A percentile compares a stretch with the other conserved stretches of the same genome.
Evolutionary conservation across 1,140 invertebrate species (phyloP).

Genomic region (Prorops nasuta): DNA sequence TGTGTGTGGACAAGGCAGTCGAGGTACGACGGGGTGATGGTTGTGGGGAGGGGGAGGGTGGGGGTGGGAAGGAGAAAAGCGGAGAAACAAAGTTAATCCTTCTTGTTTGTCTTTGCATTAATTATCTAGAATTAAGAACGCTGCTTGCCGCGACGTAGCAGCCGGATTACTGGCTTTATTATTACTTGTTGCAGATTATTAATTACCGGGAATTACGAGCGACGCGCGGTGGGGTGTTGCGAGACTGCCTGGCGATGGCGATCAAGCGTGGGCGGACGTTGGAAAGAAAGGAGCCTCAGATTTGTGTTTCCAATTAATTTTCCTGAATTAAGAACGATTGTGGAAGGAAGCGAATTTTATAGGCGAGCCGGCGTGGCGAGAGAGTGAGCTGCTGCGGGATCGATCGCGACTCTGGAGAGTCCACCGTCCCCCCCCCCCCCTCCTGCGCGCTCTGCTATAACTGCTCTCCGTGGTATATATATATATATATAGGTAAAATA

Average conservation of each 20-base stretch:
- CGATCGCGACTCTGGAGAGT: no score
- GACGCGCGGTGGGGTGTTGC: neutral
- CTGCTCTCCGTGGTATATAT: no score
- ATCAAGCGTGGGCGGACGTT: slow-evolving; percentile 9
- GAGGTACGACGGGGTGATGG: no score
- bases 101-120: slow-evolving; percentile 58
- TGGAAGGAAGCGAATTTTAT: no score
- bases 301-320: slow-evolving; percentile 55
- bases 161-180: slow-evolving; percentile 55
- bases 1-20: no score
- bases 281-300: slow-evolving; percentile 39
- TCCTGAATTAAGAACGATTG: slow-evolving; percentile 46
- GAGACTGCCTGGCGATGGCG: neutral
- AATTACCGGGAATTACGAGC: slow-evolving; percentile 50
- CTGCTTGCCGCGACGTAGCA: slow-evolving; percentile 39
- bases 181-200: slow-evolving; percentile 58
- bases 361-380: no score
- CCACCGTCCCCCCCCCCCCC: no score
- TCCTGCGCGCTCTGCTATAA: no score
- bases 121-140: slow-evolving; percentile 58
- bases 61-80: neutral
- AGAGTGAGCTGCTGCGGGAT: no score
- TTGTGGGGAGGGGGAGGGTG: slow-evolving; percentile 1
- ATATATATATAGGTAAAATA: no score
- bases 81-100: slow-evolving; percentile 35